phyloP scores from a whole-genome alignment of 2,113 vertebrate genomes.

The Pantherophis guttatus region DNA sequence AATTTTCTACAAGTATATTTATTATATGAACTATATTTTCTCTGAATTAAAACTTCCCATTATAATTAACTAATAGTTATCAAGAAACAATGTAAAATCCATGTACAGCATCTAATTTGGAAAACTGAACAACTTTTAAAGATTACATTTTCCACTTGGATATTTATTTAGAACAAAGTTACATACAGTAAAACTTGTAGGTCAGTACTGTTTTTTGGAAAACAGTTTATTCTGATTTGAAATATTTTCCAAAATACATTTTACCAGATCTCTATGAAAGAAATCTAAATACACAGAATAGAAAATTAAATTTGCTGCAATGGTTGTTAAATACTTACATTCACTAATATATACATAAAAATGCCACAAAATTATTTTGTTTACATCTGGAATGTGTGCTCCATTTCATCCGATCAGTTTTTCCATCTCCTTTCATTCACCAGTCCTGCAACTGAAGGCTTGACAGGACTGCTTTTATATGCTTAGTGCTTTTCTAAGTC shows the following conservation, averaged over 20 bases:
- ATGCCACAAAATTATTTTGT: conserved; percentile 67
- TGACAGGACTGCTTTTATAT: conserved; percentile 62
- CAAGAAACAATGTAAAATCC: neutral
- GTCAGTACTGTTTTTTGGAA: conserved; percentile 65
- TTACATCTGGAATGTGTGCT: conserved; percentile 76
- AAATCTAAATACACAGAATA: conserved; percentile 81
- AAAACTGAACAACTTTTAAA: neutral
- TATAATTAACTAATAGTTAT: neutral
- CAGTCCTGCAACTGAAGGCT: conserved; percentile 64
- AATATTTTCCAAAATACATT: conserved; percentile 87
- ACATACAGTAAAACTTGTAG: conserved; percentile 29
- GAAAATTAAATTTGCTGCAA: conserved; percentile 79
- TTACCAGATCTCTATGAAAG: conserved; percentile 85
- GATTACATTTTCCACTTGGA: neutral
- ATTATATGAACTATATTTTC: neutral
- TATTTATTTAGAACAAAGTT: neutral
- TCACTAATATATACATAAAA: conserved; percentile 78
- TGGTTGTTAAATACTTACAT: conserved; percentile 77
- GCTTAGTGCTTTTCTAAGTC: conserved; percentile 59
- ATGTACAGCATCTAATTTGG: rapidly evolving
- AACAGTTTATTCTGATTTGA: conserved; percentile 74
- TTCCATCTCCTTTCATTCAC: conserved; percentile 44
- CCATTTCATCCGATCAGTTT: conserved; percentile 45
- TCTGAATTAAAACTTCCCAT: neutral
- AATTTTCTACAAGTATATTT: neutral